Conservation (phyloP, 1,140 invertebrate genomes). For the Luehdorfia chinensis region DNA sequence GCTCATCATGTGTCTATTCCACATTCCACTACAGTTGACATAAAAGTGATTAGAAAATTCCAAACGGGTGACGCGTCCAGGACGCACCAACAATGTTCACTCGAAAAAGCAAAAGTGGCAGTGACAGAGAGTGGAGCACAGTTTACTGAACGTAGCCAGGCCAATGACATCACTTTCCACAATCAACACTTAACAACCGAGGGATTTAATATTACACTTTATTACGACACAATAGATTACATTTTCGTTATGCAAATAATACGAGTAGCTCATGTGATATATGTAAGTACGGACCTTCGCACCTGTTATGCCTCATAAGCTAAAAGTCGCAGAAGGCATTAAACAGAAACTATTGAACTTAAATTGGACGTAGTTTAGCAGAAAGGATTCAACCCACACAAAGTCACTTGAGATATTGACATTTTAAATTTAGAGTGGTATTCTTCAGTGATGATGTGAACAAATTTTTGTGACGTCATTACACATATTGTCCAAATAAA, state of each 20-base stretch:
- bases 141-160: constrained; percentile 2
- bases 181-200: not conserved
- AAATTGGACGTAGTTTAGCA: too few relatives aligned
- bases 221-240: not conserved
- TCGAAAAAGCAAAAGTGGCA: constrained; percentile 12
- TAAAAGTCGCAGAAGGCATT: constrained; percentile 1
- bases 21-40: constrained; percentile 7
- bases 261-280: not conserved
- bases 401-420: too few relatives aligned
- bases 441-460: too few relatives aligned
- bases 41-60: constrained; percentile 13
- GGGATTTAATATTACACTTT: not conserved
- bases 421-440: too few relatives aligned
- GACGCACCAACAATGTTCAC: constrained; percentile 11
- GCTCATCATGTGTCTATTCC: too few relatives aligned
- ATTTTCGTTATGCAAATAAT: not conserved
- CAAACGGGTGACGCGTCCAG: constrained; percentile 10
- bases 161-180: constrained; percentile 15
- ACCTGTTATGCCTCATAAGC: constrained; percentile 11
- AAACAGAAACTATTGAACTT: too few relatives aligned
- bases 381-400: too few relatives aligned
- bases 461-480: too few relatives aligned
- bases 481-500: too few relatives aligned
- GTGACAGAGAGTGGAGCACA: constrained; percentile 7
- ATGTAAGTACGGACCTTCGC: constrained; percentile 5